Base-by-base conservation (phyloP, 2,888 invertebrate genomes). In the Drosophila prostipennis region DNA sequence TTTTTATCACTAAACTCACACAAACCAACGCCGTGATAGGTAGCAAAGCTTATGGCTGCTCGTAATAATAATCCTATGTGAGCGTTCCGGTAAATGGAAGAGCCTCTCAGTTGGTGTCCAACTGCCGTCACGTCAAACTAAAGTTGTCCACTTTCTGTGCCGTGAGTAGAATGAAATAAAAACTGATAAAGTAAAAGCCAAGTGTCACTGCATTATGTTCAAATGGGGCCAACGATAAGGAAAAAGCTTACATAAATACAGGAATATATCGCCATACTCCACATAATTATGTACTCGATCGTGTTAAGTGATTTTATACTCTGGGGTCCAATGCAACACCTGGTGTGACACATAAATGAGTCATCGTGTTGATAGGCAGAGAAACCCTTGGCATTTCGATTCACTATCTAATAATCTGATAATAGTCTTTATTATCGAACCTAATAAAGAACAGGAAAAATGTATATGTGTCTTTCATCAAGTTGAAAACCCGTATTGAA, bases 71-170 rank as follows among this genome's bases (percentile, higher is more conserved):
- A 80, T 59, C 56, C 52, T 39, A 36, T 13, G 48, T 43, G 67
- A 77, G 63, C 54, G 53, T 19, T 43, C 65, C 61, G 45, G 72
- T 68, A 55, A 82, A 79, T 60, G 54, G 36, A 23, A 46, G 63
- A 67, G 72, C 54, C 65, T 53, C 59, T 87, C 79, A 82, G 88
- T 82, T 76, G 68, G 70, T 55, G 72, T 72, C 58, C 72, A 72
- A 79, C 80, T 77, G 77, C 73, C 82, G 73, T 69, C 65, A 72
- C 76, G 79, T 70, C 61, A 72, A 72, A 69, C 46, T 32, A 61
- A 49, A 60, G 34, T 63, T 60, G 70, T 67, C 53, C 55, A 43
- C 57, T 36, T 53, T 23, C 51, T 57, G 60, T 43, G 60, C 65
- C 56, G 72, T 84, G 68, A 84, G 87, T 87, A 70, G 6, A 59